Evolutionary conservation across 2,113 vertebrate genomes (phyloP), one percentile per base, ranked within the genome.

Genomic region (Lepus europaeus): DNA sequence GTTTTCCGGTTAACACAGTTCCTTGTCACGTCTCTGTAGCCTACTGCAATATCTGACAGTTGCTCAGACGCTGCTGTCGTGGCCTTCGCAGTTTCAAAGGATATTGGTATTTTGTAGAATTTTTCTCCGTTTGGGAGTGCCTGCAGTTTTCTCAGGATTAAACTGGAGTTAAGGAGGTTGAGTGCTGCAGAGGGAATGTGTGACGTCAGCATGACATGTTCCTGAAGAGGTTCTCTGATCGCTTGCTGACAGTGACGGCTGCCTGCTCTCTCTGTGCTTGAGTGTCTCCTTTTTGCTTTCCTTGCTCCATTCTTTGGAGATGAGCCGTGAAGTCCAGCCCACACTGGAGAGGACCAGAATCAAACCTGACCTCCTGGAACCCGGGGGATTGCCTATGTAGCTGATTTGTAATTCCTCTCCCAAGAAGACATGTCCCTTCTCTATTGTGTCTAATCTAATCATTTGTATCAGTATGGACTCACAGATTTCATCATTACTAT

Each of bases 371-470:
- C 20, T 73, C 49, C 25, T 33, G 9, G 66, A 80, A 74, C 45
- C 45, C 4, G 31, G 14, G 31, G 12, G 5, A 14, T 2, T 72
- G 29, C 5, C 56, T 66, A 9, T 36, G 49, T 29, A 13, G 19
- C n/a, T 66, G 33, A 74, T n/a, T 68, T 86, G 59, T 45, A 68
- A 74, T 68, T 95, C 16, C 70, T 87, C 86, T 78, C 66, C 74
- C 33, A 93, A 31, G 69, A 88, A 22, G 16, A 86, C 79, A 14
- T 74, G 49, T 16, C 68, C 33, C n/a, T 70, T 87, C 69, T 93
- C 61, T 27, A 31, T n/a, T 79, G 20, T 12, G 63, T 27, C 11
- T 63, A 27, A 36, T 56, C 69, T 78, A 72, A n/a, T 72, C 56
- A 56, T 63, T 79, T 59, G 56, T 59, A 59, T 19, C 56, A 59